These are phyloP conservation scores for Momotus momota DNA, from an alignment of 2,797 vertebrate genomes.

Conservation along the genomic window DNA sequence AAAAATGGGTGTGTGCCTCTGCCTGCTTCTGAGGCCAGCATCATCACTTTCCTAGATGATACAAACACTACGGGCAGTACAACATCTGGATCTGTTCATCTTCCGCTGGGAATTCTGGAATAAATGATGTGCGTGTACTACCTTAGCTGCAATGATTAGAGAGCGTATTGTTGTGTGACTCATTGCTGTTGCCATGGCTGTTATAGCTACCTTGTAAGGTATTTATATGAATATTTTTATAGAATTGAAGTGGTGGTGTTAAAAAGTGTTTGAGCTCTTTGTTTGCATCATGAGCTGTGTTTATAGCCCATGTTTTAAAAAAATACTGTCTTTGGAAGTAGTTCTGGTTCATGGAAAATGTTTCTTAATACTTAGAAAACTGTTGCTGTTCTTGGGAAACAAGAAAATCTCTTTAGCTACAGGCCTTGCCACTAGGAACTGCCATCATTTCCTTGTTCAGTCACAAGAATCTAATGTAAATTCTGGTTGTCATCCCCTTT, in stretches of 20 bases:
- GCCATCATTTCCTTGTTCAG: neutral
- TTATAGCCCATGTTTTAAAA: neutral
- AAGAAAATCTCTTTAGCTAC: neutral
- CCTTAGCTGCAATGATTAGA: neutral
- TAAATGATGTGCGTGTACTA: neutral
- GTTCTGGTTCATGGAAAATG: neutral
- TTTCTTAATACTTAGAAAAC: neutral
- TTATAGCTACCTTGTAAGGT: neutral
- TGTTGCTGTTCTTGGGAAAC: neutral
- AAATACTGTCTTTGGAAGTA: neutral
- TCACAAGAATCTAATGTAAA: neutral
- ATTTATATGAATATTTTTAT: neutral
- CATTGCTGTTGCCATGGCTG: constrained; percentile 22
- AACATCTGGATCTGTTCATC: neutral
- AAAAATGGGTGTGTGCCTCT: accelerated
- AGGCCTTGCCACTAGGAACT: neutral
- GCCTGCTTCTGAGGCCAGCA: neutral
- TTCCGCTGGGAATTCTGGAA: neutral
- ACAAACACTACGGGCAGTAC: neutral
- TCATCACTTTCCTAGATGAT: accelerated
- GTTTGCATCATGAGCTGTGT: neutral
- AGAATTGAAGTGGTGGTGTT: neutral
- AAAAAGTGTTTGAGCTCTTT: neutral
- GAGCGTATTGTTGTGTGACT: neutral
- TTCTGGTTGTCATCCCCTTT: neutral